phyloP scores from a whole-genome alignment of 2,797 vertebrate species.

The Amblyraja radiata region DNA sequence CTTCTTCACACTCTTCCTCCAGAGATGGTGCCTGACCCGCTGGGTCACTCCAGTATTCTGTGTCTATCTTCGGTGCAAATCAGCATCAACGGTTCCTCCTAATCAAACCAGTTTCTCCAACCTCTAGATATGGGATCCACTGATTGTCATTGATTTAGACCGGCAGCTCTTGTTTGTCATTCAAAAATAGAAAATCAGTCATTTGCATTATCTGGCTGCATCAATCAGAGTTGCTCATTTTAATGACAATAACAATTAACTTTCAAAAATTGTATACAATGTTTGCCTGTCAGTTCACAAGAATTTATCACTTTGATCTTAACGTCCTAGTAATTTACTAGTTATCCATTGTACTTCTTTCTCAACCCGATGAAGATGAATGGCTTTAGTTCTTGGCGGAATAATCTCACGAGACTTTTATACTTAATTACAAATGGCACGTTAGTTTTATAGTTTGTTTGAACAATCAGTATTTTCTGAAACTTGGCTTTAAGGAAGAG shows the following conservation, averaged over 20 bases:
- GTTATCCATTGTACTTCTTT: neutral
- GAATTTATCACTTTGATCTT: neutral
- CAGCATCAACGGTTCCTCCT: neutral
- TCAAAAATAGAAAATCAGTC: neutral
- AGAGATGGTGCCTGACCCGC: neutral
- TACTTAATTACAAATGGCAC: neutral
- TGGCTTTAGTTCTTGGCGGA: neutral
- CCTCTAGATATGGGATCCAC: too few species aligned
- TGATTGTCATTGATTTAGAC: neutral
- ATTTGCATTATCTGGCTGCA: neutral
- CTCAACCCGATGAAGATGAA: neutral
- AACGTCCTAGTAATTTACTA: constrained; percentile 4
- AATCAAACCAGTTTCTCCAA: neutral
- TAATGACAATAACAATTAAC: neutral
- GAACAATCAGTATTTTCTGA: neutral
- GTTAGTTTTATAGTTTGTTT: constrained; percentile 8
- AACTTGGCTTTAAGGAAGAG: neutral
- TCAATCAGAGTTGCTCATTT: neutral
- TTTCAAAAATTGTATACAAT: neutral
- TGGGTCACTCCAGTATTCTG: neutral
- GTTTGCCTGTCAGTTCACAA: neutral
- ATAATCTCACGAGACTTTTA: neutral
- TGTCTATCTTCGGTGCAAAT: too few species aligned
- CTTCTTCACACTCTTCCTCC: too few species aligned
- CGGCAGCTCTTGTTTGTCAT: neutral